Conservation (phyloP, 1,140 invertebrate species). For the Akabosia matsudoensis region DNA sequence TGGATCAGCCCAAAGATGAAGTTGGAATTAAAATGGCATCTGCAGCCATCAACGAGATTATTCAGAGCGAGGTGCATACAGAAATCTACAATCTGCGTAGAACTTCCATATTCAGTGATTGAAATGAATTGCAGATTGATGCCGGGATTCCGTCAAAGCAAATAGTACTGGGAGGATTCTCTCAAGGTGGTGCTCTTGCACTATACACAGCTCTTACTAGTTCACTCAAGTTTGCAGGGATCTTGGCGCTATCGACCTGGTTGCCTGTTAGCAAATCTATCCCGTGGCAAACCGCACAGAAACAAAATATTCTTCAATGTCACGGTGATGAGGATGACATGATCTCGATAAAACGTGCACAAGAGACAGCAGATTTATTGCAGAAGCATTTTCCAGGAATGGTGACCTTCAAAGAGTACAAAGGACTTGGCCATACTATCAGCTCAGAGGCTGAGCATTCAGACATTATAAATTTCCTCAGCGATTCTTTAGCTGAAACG, state of each 20-base stretch:
- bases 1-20: conserved; percentile 20
- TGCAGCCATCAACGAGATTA: conserved; percentile 6
- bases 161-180: conserved; percentile 22
- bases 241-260: conserved; percentile 16
- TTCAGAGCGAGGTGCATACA: not conserved
- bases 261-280: not conserved
- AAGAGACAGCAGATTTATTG: conserved; percentile 1
- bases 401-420: not conserved
- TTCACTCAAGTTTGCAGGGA: not conserved
- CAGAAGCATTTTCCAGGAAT: not conserved
- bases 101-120: not conserved
- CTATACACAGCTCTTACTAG: not conserved
- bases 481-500: not conserved
- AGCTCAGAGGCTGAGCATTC: not conserved
- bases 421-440: conserved; percentile 5
- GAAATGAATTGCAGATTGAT: not conserved
- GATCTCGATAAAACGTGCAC: not conserved
- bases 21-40: conserved; percentile 1
- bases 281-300: not conserved
- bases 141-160: not conserved
- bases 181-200: conserved; percentile 14
- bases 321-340: conserved; percentile 16
- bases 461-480: not conserved
- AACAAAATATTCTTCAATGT: not conserved
- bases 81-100: not conserved